Percentiles rank a stretch among this genome's conserved stretches.
phyloP scores from a whole-genome alignment of 2,888 invertebrate genomes.

The Drosophila emarginata region DNA sequence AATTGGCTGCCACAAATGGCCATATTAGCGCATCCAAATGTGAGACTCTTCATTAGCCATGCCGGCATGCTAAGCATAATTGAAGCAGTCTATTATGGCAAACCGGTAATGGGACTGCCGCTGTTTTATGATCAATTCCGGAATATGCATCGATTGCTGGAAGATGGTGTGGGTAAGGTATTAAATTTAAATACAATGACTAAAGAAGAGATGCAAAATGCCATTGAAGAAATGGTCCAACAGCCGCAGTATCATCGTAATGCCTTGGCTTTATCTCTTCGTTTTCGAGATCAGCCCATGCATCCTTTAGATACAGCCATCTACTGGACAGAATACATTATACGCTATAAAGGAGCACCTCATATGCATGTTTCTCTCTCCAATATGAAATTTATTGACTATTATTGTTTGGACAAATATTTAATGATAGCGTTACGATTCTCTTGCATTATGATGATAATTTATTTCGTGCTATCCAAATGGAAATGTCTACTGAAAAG shows the following conservation, averaged over 20 bases:
- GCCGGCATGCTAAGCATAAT: conserved; percentile 83
- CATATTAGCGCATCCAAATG: conserved; percentile 82
- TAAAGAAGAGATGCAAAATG: conserved; percentile 59
- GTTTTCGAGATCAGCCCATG: conserved; percentile 75
- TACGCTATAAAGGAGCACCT: conserved; percentile 78
- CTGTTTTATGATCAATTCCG: conserved; percentile 83
- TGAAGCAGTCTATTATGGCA: conserved; percentile 82
- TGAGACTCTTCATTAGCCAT: conserved; percentile 82
- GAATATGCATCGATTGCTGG: conserved; percentile 81
- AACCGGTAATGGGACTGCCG: conserved; percentile 83
- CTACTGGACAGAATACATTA: conserved; percentile 80
- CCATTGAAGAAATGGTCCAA: conserved; percentile 55
- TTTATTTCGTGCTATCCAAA: conserved; percentile 3
- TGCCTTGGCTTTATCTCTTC: conserved; percentile 54
- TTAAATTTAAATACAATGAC: conserved; percentile 78
- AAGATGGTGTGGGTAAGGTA: conserved; percentile 60
- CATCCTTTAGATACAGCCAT: conserved; percentile 74
- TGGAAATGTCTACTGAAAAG: background rate
- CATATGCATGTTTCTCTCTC: conserved; percentile 72
- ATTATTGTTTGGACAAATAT: conserved; percentile 70
- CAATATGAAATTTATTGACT: conserved; percentile 72
- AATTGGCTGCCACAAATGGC: conserved; percentile 82
- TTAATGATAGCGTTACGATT: conserved; percentile 50
- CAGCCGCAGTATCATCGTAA: conserved; percentile 51
- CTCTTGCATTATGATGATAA: background rate